Evolutionary conservation across 2,888 invertebrate genomes (phyloP).

Genomic region (Leptopilina drosophilae): DNA sequence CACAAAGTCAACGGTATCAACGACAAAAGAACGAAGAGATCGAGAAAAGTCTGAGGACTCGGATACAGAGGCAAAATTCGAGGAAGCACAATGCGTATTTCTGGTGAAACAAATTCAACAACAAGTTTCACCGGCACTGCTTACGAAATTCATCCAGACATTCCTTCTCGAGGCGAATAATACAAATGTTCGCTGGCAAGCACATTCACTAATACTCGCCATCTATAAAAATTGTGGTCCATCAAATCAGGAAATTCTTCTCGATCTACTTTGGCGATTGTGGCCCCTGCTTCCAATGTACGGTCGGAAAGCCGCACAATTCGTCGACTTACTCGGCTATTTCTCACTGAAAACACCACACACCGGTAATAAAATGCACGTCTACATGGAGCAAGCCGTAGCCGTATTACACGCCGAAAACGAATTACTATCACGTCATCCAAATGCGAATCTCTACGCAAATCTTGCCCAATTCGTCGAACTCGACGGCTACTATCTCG

Average conservation of each 20-base stretch:
- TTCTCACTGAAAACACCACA: slow-evolving; percentile 92
- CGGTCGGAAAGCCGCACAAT: slow-evolving; percentile 96
- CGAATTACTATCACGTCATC: slow-evolving; percentile 91
- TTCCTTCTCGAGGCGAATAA: slow-evolving; percentile 96
- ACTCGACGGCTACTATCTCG: slow-evolving; percentile 96
- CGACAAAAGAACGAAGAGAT: slow-evolving; percentile 79
- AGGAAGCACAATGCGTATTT: slow-evolving; percentile 83
- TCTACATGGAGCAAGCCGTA: slow-evolving; percentile 92
- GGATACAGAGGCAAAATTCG: slow-evolving; percentile 82
- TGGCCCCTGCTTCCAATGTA: slow-evolving; percentile 94
- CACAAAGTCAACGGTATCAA: slow-evolving; percentile 60
- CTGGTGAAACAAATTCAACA: slow-evolving; percentile 85
- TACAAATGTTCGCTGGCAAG: slow-evolving; percentile 96
- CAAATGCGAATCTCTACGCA: slow-evolving; percentile 95
- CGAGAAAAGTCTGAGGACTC: slow-evolving; percentile 84
- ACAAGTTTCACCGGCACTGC: slow-evolving; percentile 78
- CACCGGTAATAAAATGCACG: slow-evolving; percentile 83
- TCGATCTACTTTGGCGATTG: slow-evolving; percentile 92
- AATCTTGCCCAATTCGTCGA: slow-evolving; percentile 96
- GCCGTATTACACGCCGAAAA: slow-evolving; percentile 93
- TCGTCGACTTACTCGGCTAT: slow-evolving; percentile 96
- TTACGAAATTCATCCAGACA: slow-evolving; percentile 87
- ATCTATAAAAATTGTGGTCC: slow-evolving; percentile 91
- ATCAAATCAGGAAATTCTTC: slow-evolving; percentile 86
- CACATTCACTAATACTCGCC: slow-evolving; percentile 90